These are phyloP conservation scores for Phoeniculus purpureus DNA, from an alignment of 2,797 vertebrate genomes.

Conservation along the genomic window DNA sequence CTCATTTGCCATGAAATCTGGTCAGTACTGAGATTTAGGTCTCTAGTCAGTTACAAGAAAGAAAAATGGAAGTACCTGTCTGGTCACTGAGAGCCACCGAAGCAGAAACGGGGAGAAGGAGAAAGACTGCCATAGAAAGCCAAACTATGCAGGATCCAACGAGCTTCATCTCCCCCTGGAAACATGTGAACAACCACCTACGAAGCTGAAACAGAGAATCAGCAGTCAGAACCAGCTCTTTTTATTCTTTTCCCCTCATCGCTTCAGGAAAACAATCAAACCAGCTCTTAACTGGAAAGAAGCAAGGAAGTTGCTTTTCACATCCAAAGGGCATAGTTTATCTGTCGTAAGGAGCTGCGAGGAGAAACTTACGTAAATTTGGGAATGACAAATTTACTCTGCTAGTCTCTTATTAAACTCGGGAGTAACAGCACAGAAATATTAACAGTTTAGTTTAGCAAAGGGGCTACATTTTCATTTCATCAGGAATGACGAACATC, in stretches of 20 bases:
- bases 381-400: neutral
- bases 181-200: conserved; percentile 78
- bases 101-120: conserved; percentile 78
- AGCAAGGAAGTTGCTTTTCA: neutral
- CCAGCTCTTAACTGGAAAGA: neutral
- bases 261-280: neutral
- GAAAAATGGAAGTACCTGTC: conserved; percentile 81
- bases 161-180: conserved; percentile 84
- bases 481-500: neutral
- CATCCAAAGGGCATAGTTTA: neutral
- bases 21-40: neutral
- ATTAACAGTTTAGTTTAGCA: neutral
- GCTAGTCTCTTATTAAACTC: neutral
- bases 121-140: conserved; percentile 80
- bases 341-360: neutral
- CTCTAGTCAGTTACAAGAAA: neutral
- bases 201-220: conserved; percentile 79
- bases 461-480: neutral
- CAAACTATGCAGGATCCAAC: conserved; percentile 82
- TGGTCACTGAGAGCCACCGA: conserved; percentile 86
- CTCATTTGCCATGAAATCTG: neutral
- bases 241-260: neutral
- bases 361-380: neutral
- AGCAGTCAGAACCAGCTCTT: neutral
- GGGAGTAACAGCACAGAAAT: neutral